Conservation (phyloP, 1,140 invertebrate species). For the Drosophila busckii region DNA sequence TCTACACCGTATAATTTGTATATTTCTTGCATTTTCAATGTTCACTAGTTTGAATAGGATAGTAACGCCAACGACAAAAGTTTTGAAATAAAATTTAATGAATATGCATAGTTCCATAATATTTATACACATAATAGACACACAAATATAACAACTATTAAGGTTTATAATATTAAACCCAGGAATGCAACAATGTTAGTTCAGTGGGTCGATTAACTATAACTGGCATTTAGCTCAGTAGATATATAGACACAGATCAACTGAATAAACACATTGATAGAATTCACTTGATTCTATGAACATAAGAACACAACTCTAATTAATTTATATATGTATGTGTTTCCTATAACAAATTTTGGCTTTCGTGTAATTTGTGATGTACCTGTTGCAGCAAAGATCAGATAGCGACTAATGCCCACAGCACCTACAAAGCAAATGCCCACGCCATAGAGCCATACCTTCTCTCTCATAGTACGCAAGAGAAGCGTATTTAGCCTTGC, state of each 20-base stretch:
- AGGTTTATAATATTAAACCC: conserved; percentile 28
- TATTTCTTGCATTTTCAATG: conserved; percentile 52
- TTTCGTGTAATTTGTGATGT: conserved; percentile 38
- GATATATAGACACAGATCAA: too few species aligned
- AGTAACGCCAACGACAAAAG: conserved; percentile 33
- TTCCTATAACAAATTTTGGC: too few species aligned
- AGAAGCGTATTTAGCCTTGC: conserved; percentile 90
- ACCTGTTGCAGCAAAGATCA: conserved; percentile 79
- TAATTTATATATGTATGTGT: too few species aligned
- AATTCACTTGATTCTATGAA: too few species aligned
- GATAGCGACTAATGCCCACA: conserved; percentile 83
- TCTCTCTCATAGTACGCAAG: conserved; percentile 86
- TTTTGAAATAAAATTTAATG: conserved; percentile 17
- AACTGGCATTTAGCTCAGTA: too few species aligned
- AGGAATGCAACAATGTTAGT: too few species aligned
- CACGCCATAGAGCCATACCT: conserved; percentile 83
- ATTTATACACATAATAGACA: too few species aligned
- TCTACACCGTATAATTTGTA: conserved; percentile 66
- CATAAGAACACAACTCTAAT: too few species aligned
- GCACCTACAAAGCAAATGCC: conserved; percentile 83
- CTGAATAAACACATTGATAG: too few species aligned
- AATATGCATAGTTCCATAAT: conserved; percentile 18
- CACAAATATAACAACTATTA: conserved; percentile 10
- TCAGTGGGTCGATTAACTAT: too few species aligned
- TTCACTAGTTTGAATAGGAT: too few species aligned